phyloP scores from a whole-genome alignment of 2,113 vertebrate genomes.

The Semicossyphus pulcher region DNA sequence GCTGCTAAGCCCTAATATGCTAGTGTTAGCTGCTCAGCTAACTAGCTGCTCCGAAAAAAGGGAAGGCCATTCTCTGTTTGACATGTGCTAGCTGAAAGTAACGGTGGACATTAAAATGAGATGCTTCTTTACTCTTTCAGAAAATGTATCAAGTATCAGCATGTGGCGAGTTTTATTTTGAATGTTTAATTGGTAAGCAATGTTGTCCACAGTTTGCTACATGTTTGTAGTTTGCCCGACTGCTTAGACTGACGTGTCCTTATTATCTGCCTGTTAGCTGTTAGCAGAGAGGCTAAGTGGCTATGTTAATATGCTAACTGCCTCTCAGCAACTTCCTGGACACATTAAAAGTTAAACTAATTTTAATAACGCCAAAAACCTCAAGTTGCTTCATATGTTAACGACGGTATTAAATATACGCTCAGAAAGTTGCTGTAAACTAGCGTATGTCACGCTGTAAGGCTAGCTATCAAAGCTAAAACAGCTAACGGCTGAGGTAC shows the following conservation, averaged over 20 bases:
- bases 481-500: background rate
- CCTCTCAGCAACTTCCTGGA: background rate
- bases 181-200: fast-evolving
- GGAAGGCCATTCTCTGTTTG: slow-evolving; percentile 44
- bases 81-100: slow-evolving; percentile 26
- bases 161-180: fast-evolving
- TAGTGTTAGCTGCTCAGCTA: slow-evolving; percentile 44
- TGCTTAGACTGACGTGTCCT: slow-evolving; percentile 81
- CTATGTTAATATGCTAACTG: background rate
- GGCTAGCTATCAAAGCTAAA: background rate
- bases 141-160: fast-evolving
- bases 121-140: background rate
- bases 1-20: fast-evolving
- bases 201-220: no score
- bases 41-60: background rate
- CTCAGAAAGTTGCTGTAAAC: background rate
- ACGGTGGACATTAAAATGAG: fast-evolving
- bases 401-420: no score
- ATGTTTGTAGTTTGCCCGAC: background rate
- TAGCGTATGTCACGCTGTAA: background rate
- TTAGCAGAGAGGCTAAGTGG: slow-evolving; percentile 49
- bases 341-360: fast-evolving
- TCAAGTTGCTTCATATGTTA: fast-evolving
- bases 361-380: background rate
- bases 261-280: slow-evolving; percentile 40